A percentile compares a stretch with the other conserved stretches of the same genome.
phyloP scores from a whole-genome alignment of 2,888 invertebrate genomes.

The Vandiemenella viatica region DNA sequence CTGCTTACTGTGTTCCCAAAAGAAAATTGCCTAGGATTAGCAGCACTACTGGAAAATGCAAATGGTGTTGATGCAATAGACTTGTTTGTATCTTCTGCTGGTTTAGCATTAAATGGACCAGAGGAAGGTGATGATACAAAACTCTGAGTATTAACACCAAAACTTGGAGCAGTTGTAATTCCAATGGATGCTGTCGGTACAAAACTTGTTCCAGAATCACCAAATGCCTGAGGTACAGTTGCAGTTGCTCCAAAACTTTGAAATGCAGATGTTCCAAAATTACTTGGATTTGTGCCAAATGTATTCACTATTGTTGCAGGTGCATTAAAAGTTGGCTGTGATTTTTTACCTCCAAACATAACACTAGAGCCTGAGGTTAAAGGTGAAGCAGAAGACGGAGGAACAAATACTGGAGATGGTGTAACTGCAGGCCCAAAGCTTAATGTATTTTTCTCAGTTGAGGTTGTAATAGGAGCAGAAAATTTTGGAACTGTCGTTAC shows the following conservation, averaged over 20 bases:
- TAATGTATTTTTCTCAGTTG: too few species aligned
- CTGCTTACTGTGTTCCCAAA: neutral
- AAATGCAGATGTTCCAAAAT: neutral
- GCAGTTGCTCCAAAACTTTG: neutral
- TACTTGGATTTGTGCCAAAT: neutral
- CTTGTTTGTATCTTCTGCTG: too few species aligned
- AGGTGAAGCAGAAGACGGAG: neutral
- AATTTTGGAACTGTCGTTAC: neutral
- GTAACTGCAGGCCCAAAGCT: neutral
- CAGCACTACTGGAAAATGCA: neutral
- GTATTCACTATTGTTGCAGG: neutral
- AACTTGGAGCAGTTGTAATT: constrained; percentile 1
- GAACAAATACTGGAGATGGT: neutral
- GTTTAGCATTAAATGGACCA: too few species aligned
- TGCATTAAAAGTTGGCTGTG: neutral
- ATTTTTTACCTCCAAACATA: neutral
- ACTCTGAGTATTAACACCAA: neutral
- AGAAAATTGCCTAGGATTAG: neutral
- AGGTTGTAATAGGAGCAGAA: too few species aligned
- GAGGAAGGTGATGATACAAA: too few species aligned
- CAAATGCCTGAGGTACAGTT: neutral
- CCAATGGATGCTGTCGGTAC: neutral
- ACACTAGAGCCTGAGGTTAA: too few species aligned
- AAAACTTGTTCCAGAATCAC: neutral
- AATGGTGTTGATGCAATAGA: neutral